Percentiles rank a stretch among this genome's conserved stretches.
Conservation (phyloP, 2,888 invertebrate species). For the Leucoptera coffeella region DNA sequence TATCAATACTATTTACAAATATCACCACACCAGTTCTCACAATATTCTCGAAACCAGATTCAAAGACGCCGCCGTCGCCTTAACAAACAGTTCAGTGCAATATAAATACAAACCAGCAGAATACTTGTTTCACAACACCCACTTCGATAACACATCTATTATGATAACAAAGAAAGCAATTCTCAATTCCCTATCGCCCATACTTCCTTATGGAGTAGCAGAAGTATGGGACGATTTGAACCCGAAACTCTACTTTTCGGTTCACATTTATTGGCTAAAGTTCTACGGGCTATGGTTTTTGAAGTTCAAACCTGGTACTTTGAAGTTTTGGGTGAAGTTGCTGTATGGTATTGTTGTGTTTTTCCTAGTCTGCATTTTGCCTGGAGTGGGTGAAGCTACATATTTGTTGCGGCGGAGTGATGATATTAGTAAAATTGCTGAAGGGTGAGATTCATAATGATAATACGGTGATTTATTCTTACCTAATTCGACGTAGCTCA, state of each 20-base stretch:
- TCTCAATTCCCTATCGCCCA: constrained; percentile 7
- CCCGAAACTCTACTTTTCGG: constrained; percentile 31
- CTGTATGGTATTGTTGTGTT: constrained; percentile 25
- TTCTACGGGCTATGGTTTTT: constrained; percentile 48
- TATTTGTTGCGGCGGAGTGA: constrained; percentile 61
- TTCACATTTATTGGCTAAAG: constrained; percentile 45
- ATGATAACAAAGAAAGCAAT: no score
- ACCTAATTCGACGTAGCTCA: no score
- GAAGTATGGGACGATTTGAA: constrained; percentile 35
- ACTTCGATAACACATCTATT: no score
- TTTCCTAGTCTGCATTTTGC: constrained; percentile 41
- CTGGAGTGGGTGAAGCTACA: constrained; percentile 56
- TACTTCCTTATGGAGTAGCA: constrained; percentile 29
- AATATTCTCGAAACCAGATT: no score
- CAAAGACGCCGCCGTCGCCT: no score
- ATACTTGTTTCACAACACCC: no score
- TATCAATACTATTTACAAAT: no score
- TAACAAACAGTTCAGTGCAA: no score
- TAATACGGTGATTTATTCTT: no score
- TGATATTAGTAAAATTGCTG: constrained; percentile 56
- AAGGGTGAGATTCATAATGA: no score
- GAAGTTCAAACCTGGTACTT: constrained; percentile 15
- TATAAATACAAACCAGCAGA: no score
- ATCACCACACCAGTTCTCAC: no score
- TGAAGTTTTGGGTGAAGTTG: constrained; percentile 27